Evolutionary conservation across 2,888 invertebrate genomes (phyloP), one percentile per base, ranked within the genome.

Genomic region (Gortyna flavago): DNA sequence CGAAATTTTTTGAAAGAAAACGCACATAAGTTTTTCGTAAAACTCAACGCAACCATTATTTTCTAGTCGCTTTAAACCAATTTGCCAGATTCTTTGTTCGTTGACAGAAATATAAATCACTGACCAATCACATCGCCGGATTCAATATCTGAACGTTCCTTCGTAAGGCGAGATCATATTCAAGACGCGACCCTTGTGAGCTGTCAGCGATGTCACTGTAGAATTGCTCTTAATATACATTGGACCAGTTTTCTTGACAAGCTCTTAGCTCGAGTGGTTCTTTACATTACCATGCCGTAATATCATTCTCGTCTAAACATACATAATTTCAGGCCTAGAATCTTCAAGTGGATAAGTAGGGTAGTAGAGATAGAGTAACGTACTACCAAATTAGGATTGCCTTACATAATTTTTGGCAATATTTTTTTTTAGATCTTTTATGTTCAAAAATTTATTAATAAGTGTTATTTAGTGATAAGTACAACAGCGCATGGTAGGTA

Each of bases 211-310:
- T 70, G 77, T 77, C 87, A 83, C 83, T 77, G 77, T 80, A 78
- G 76, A 80, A 68, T 80, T 72, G 83, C 74, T 85, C 77, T 85
- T 69, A 77, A 61, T 75, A 75, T 66, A 87, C 78, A 76, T 77
- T 76, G 75, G 75, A 80, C 66, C 66, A 85, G 85, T 79, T 87
- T 80, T 75, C 83, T 68, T 87, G 85, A 83, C 86, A 87, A 73
- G 85, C 83, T 87, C 78, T 87, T 85, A 83, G 69, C 80, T 79
- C 77, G 59, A 85, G 74, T 80, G 75, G 67, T 69, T 68, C 66
- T 75, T 62, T 70, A 85, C 67, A 76, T 82, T 76, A 77, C 72
- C 59, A 74, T 71, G 41, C 62, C 64, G 65, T 80, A 66, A 72
- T 76, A 75, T 80, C 72, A 70, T 75, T 81, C 70, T 75, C 74